phyloP scores from a whole-genome alignment of 2,797 vertebrate species.

The Spinibarbus caldwelli region DNA sequence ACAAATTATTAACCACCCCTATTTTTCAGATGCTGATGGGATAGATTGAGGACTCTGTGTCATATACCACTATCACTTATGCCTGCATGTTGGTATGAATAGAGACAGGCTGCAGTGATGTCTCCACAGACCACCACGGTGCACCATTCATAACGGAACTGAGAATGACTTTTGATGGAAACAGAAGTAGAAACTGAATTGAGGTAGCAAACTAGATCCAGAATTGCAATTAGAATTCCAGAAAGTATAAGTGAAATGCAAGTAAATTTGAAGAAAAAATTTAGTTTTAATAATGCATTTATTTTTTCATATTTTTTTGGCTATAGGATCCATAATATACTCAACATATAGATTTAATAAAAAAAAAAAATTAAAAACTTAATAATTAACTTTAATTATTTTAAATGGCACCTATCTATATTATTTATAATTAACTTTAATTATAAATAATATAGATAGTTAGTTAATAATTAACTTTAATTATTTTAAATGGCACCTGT shows the following conservation, averaged over 20 bases:
- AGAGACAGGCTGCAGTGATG: conserved; percentile 11
- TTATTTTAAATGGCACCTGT: not conserved
- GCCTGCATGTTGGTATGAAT: conserved; percentile 14
- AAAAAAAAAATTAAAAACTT: not conserved
- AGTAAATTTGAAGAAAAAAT: not conserved
- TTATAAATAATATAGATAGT: too few species aligned
- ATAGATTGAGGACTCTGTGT: conserved; percentile 10
- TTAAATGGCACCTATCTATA: too few species aligned
- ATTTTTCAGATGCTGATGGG: conserved; percentile 12
- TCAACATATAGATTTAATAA: not conserved
- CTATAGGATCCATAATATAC: not conserved
- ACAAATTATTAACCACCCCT: conserved; percentile 27
- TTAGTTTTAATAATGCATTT: not conserved
- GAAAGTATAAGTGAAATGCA: not conserved
- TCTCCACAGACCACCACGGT: not conserved
- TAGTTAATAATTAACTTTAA: too few species aligned
- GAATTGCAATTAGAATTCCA: not conserved
- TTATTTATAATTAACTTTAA: too few species aligned
- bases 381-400: too few species aligned
- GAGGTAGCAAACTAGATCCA: not conserved
- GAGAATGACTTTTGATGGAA: not conserved
- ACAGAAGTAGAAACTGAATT: not conserved
- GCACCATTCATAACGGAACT: not conserved
- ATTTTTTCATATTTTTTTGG: not conserved
- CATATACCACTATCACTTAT: conserved; percentile 5